Percentiles rank a stretch among this genome's conserved stretches.
phyloP scores from a whole-genome alignment of 2,797 vertebrate species.

The Silurus aristotelis region DNA sequence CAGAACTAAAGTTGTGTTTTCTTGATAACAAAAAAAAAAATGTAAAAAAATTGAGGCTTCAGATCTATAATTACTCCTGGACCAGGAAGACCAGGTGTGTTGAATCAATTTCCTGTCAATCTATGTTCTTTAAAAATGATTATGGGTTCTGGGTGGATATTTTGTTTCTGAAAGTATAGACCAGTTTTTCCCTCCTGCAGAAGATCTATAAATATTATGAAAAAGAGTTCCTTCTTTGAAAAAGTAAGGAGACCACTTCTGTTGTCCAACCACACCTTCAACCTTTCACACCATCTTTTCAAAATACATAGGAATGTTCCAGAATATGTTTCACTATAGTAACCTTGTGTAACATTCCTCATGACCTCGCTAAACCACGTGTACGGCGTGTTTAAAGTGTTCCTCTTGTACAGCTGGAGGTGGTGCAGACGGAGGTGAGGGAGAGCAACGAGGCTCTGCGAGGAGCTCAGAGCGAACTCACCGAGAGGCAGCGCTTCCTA shows the following conservation, averaged over 20 bases:
- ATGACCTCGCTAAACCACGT: background rate
- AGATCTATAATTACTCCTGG: background rate
- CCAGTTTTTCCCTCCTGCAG: too few relatives aligned
- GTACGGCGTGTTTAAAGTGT: background rate
- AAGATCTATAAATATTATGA: too few relatives aligned
- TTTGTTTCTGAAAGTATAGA: too few relatives aligned
- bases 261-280: background rate
- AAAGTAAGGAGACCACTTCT: too few relatives aligned
- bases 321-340: background rate
- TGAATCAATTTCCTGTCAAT: too few relatives aligned
- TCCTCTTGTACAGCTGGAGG: slow-evolving; percentile 70
- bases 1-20: background rate
- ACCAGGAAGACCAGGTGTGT: too few relatives aligned
- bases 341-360: slow-evolving; percentile 23
- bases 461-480: slow-evolving; percentile 72
- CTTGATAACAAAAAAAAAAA: background rate
- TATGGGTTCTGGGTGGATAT: too few relatives aligned
- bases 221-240: too few relatives aligned
- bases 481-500: slow-evolving; percentile 78
- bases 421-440: slow-evolving; percentile 75
- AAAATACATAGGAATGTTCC: background rate
- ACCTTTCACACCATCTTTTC: background rate
- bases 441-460: slow-evolving; percentile 78
- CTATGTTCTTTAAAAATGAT: too few relatives aligned
- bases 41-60: background rate